Percentiles rank a stretch among this genome's conserved stretches.
phyloP scores from a whole-genome alignment of 2,113 vertebrate species.

The Petrocephalus zakoni region DNA sequence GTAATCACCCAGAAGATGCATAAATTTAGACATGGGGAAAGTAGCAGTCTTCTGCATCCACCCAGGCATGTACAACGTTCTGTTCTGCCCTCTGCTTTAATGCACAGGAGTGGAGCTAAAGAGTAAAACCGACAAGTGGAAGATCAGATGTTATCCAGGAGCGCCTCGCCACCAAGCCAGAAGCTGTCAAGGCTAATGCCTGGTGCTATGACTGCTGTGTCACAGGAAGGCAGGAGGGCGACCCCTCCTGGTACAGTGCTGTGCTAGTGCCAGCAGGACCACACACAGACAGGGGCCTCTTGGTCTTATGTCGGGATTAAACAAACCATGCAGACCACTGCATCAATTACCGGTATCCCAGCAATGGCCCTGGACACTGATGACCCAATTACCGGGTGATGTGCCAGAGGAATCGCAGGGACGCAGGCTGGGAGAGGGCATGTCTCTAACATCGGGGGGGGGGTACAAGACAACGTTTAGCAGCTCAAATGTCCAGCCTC shows the following conservation, averaged over 20 bases:
- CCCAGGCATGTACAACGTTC: not conserved
- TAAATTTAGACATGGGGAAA: not conserved
- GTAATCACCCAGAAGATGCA: not conserved
- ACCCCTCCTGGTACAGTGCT: constrained; percentile 13
- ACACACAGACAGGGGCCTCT: constrained; percentile 35
- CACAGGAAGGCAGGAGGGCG: not conserved
- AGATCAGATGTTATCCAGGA: not conserved
- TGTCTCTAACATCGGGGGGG: not conserved
- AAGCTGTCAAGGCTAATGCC: not conserved
- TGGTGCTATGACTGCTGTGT: constrained; percentile 24
- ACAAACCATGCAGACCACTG: constrained; percentile 45
- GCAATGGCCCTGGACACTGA: constrained; percentile 30
- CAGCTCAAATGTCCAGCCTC: constrained; percentile 22
- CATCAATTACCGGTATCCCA: constrained; percentile 42
- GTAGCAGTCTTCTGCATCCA: not conserved
- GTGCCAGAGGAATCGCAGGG: constrained; percentile 15
- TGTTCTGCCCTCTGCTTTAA: not conserved
- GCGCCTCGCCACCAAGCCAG: not conserved
- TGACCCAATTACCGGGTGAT: constrained; percentile 30
- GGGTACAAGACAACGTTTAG: constrained; percentile 18
- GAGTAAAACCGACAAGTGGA: not conserved
- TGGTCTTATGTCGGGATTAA: constrained; percentile 47
- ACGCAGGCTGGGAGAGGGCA: not conserved
- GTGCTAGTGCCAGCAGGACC: constrained; percentile 36
- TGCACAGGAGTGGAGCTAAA: too few relatives aligned